Conservation (phyloP, 2,797 vertebrate genomes). For the Syncerus caffer region DNA sequence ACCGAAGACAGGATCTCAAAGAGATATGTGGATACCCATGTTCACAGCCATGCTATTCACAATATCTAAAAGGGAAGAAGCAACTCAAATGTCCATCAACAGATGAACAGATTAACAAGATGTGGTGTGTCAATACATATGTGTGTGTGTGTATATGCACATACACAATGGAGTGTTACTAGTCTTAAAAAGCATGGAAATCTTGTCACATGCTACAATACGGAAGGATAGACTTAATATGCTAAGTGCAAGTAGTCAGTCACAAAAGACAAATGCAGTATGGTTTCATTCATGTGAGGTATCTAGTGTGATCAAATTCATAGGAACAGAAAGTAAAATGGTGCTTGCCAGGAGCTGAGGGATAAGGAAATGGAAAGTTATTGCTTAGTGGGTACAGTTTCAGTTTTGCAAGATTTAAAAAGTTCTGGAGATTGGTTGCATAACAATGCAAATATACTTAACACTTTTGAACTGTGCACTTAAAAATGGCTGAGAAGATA, state of each 20-base stretch:
- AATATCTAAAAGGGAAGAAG: background rate
- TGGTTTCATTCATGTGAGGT: background rate
- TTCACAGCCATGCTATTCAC: background rate
- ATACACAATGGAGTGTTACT: background rate
- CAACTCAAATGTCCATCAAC: background rate
- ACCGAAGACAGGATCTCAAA: background rate
- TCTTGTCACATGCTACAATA: background rate
- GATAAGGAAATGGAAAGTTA: background rate
- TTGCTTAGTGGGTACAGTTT: background rate
- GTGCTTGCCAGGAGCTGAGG: background rate
- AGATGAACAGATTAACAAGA: background rate
- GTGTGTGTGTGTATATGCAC: background rate
- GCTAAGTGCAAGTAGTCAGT: background rate
- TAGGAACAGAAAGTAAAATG: background rate
- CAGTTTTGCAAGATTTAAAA: background rate
- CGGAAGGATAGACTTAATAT: background rate
- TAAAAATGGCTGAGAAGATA: background rate
- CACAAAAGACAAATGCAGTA: background rate
- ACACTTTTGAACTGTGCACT: background rate
- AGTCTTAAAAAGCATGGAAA: background rate
- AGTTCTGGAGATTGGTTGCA: background rate
- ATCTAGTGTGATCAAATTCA: background rate
- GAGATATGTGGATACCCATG: background rate
- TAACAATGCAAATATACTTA: background rate
- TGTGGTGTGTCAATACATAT: background rate